Conservation (phyloP, 2,113 vertebrate genomes). For the Gobiocypris rarus region DNA sequence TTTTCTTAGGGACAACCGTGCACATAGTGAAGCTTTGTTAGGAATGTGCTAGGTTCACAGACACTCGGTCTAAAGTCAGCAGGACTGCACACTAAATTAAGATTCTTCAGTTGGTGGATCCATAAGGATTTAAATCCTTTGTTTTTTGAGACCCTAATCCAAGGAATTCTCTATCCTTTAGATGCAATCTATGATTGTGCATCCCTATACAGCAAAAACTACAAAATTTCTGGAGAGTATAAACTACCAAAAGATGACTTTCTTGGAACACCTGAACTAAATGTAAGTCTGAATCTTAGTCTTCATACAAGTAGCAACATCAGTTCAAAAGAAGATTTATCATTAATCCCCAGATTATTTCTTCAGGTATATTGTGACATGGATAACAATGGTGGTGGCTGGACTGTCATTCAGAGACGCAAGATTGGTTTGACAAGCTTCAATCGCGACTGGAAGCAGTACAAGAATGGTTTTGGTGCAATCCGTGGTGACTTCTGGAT, state of each 20-base stretch:
- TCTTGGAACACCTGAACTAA: conserved; percentile 88
- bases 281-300: conserved; percentile 74
- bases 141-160: not conserved
- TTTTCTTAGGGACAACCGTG: conserved; percentile 52
- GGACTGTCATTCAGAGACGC: conserved; percentile 94
- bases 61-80: not conserved
- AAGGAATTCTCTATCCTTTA: conserved; percentile 60
- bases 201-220: conserved; percentile 90
- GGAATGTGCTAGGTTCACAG: conserved; percentile 58
- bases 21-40: conserved; percentile 65
- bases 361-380: conserved; percentile 94
- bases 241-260: conserved; percentile 93
- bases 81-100: not conserved
- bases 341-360: not conserved
- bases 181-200: conserved; percentile 96
- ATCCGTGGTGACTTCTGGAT: conserved; percentile 96
- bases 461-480: conserved; percentile 90
- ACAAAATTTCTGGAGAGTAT: conserved; percentile 92
- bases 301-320: not conserved
- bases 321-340: not conserved
- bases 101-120: not conserved
- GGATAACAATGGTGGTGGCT: conserved; percentile 91
- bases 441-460: conserved; percentile 92
- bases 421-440: conserved; percentile 92
- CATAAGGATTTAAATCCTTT: not conserved